Base-by-base conservation (phyloP, 2,113 vertebrate species). In the Elanus axillaris region DNA sequence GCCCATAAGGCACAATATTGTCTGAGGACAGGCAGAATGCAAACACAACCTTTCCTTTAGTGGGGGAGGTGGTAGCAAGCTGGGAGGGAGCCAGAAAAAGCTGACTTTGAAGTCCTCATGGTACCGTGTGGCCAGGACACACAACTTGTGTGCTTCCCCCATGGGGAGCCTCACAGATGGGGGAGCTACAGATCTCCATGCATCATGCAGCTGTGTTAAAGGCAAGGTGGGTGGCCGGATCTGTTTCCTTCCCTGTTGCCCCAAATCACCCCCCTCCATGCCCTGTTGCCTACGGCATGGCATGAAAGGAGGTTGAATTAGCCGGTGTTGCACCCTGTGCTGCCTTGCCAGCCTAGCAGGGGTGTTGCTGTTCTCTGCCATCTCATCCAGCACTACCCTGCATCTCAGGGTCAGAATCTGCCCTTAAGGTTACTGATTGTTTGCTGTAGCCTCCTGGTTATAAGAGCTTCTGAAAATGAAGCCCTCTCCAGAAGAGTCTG, bases 301-400 rank as follows among this genome's bases (percentile, higher is more conserved):
- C 4, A 1, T 13, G 15, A 38, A 16, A 50, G 43, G 64, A 71
- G n/a, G 50, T 6, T 62, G 29, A 56, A 38, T 23, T 13, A 34
- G 32, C 45, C 4, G 3, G 4, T 34, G 21, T 10, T 21, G 55
- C 10, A 20, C 7, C 45, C 36, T 27, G 26, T 0, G 0, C n/a
- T 55, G 71, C 38, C 56, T 75, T 52, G 9, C 52, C 60, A 89
- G 45, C 22, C 20, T 58, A 19, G 47, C 64, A 68, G 40, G 26
- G 32, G 2, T 42, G 32, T 29, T 50, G 17, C 14, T 36, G 45
- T 8, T 17, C 67, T 68, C 10, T 68, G 62, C 17, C 19, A 40
- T 26, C 47, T 45, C 66, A 40, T 68, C 55, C 27, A 42, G 36
- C 17, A 7, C 10, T 42, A 20, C 36, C 20, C 38, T 40, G 36